Conservation (phyloP, 2,888 invertebrate genomes). For the Synanthedon tipuliformis region DNA sequence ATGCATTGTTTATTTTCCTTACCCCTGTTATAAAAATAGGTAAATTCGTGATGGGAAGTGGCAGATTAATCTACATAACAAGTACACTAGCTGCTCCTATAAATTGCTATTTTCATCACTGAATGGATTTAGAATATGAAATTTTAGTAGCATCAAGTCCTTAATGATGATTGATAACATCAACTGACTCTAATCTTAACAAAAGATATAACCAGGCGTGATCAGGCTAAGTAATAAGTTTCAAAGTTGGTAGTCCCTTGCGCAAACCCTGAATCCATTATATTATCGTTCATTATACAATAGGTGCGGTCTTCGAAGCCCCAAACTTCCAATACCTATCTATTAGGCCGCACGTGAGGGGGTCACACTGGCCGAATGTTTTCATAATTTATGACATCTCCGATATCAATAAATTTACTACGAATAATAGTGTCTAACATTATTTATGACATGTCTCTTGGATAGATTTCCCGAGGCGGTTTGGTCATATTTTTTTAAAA, state of each 20-base stretch:
- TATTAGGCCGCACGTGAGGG: background rate
- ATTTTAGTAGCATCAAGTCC: too few relatives aligned
- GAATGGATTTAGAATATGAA: too few relatives aligned
- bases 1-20: too few relatives aligned
- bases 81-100: too few relatives aligned
- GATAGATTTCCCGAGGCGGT: background rate
- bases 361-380: background rate
- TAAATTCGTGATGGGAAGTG: too few relatives aligned
- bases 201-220: background rate
- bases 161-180: too few relatives aligned
- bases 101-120: too few relatives aligned
- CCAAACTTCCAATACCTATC: slow-evolving; percentile 3
- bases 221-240: background rate
- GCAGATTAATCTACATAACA: too few relatives aligned
- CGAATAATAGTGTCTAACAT: slow-evolving; percentile 17
- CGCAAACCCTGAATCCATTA: slow-evolving; percentile 2
- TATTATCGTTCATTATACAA: slow-evolving; percentile 8
- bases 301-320: background rate
- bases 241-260: background rate
- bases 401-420: slow-evolving; percentile 13
- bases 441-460: slow-evolving; percentile 13
- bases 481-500: too few relatives aligned
- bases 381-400: background rate
- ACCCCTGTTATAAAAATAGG: too few relatives aligned
- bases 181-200: too few relatives aligned